These are phyloP conservation scores for Stenichneumon culpator DNA, from an alignment of 2,888 invertebrate genomes.

Conservation along the genomic window DNA sequence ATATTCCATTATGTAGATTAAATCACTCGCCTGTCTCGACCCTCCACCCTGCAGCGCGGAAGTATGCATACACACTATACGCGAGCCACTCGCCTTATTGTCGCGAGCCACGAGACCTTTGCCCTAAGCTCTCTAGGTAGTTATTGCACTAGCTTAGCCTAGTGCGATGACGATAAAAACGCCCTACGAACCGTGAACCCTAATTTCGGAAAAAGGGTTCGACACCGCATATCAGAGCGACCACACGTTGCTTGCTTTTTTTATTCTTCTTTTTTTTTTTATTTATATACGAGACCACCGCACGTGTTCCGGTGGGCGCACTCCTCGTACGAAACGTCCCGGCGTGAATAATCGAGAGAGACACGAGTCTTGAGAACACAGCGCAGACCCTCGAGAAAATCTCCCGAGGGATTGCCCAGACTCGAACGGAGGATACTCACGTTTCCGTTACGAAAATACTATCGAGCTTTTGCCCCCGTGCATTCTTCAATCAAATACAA, in stretches of 20 bases:
- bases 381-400: background rate
- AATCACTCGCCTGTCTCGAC: slow-evolving; percentile 49
- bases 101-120: slow-evolving; percentile 61
- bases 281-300: slow-evolving; percentile 34
- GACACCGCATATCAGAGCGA: slow-evolving; percentile 5
- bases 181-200: slow-evolving; percentile 67
- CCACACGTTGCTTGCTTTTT: slow-evolving; percentile 46
- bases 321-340: background rate
- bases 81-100: slow-evolving; percentile 51
- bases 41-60: slow-evolving; percentile 17
- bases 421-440: slow-evolving; percentile 1
- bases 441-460: slow-evolving; percentile 76
- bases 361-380: slow-evolving; percentile 20
- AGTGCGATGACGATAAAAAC: slow-evolving; percentile 23
- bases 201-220: slow-evolving; percentile 73
- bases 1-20: slow-evolving; percentile 71
- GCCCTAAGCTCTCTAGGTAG: slow-evolving; percentile 30
- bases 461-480: background rate
- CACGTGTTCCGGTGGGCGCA: slow-evolving; percentile 51
- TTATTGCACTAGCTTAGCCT: slow-evolving; percentile 1
- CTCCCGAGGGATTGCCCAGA: slow-evolving; percentile 46
- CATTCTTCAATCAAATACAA: slow-evolving; percentile 3
- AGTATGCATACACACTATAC: background rate
- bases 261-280: background rate
- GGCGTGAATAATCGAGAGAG: slow-evolving; percentile 21